Base-by-base conservation (phyloP, 2,113 vertebrate genomes). In the Muscicapa adusta region DNA sequence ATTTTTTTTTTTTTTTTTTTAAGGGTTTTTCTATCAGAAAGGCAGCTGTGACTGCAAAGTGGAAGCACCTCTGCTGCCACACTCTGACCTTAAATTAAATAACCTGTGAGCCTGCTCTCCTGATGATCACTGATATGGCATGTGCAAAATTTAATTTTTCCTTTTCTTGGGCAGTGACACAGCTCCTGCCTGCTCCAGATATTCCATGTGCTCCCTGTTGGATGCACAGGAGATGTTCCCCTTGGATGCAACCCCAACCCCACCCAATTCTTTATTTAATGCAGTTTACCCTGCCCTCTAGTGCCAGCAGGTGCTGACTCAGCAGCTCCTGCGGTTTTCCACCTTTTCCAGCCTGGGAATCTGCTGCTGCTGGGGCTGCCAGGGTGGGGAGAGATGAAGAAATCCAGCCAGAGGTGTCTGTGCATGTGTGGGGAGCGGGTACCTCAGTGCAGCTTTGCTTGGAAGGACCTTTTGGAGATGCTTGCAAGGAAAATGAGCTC, bases 301-400 rank as follows among this genome's bases (percentile, higher is more conserved):
- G 93, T 93, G 89, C 94, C 88, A 62, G 81, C 51, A 67, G 68
- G 56, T 88, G 88, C 88, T 83, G 91, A 94, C 78, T 87, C 93
- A 96, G 91, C 88, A 79, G 50, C 18, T 79, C 20, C 61, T 38
- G 20, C 1, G 24, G 5, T n/a, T 90, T 80, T 10, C 72, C 62
- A 40, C 13, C 42, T 85, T 53, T 51, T 20, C 23, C 34, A 42
- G 12, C 51, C 25, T 23, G 51, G 25, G 34, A 43, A 70, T 25
- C 26, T 43, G 38, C 36, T 18, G 8, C 33, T 36, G 42, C 51
- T 9, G 18, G n/a, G 54, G 19, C 53, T 73, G 58, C 17, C 34
- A 6, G 58, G 33, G 7, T 2, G 38, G 8, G 22, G 33, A 47
- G 51, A 58, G 28, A 12, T 6, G 51, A 20, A 8, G 42, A 25